Evolutionary conservation across 2,888 invertebrate genomes (phyloP).

Genomic region (Brachyopa scutellaris): DNA sequence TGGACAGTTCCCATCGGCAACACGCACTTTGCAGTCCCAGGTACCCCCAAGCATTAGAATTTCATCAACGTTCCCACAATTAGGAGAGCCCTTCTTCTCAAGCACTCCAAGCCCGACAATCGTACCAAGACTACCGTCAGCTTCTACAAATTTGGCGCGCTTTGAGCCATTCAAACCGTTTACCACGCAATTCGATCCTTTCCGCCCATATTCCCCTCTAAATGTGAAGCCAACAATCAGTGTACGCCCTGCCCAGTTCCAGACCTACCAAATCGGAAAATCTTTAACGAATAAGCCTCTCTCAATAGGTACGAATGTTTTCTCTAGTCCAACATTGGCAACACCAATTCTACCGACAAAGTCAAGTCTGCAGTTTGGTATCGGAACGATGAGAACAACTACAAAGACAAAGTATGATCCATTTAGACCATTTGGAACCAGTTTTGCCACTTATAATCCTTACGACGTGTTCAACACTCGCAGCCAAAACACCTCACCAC

Average conservation of each 20-base stretch:
- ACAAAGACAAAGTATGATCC: background rate
- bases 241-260: too few species aligned
- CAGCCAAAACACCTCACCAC: background rate
- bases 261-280: too few species aligned
- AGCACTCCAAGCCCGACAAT: background rate
- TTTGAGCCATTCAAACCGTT: background rate
- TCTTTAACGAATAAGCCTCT: too few species aligned
- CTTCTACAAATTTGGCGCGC: background rate
- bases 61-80: background rate
- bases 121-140: background rate
- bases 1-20: slow-evolving; percentile 5
- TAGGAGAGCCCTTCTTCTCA: background rate
- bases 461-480: background rate
- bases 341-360: background rate
- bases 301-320: too few species aligned
- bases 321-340: too few species aligned
- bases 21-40: background rate
- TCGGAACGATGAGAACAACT: background rate
- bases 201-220: slow-evolving; percentile 1
- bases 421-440: background rate
- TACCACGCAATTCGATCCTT: slow-evolving; percentile 13
- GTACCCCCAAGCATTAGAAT: background rate
- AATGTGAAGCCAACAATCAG: slow-evolving; percentile 9
- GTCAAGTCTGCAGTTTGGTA: background rate
- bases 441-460: background rate